Evolutionary conservation across 53 echinoderm and acorn worm species (phyloP).

Genomic region (Arbacia lixula): DNA sequence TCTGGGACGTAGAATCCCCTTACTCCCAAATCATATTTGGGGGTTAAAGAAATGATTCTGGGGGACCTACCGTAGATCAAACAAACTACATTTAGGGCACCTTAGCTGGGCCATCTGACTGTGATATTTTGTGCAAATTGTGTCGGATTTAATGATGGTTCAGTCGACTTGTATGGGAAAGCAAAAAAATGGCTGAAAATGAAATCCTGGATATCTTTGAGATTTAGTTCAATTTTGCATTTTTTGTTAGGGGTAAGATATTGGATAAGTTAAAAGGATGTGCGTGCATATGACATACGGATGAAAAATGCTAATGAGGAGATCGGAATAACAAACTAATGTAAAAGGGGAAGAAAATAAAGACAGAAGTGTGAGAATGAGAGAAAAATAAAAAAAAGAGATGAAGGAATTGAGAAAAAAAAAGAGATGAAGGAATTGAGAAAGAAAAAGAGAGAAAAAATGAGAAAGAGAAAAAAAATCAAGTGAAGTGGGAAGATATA

Average conservation of each 20-base stretch:
- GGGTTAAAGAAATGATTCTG: constrained; percentile 8
- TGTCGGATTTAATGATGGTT: constrained; percentile 31
- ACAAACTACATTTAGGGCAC: constrained; percentile 4
- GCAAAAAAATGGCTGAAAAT: no score
- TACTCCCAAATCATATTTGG: constrained; percentile 38
- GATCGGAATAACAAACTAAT: not conserved
- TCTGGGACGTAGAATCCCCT: not conserved
- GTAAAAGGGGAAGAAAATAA: no score
- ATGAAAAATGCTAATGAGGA: no score
- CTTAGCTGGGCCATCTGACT: constrained; percentile 24
- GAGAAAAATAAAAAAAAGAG: not conserved
- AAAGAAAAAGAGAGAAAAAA: not conserved
- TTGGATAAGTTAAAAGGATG: no score
- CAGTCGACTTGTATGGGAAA: no score
- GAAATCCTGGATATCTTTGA: no score
- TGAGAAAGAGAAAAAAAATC: not conserved
- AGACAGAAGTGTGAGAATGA: no score
- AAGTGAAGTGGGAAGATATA: not conserved
- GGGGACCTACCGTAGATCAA: constrained; percentile 13
- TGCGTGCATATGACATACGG: no score
- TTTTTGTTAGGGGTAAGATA: no score
- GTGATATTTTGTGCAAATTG: constrained; percentile 40
- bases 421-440: not conserved
- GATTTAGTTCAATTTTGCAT: no score
- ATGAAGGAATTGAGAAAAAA: not conserved